Conservation (phyloP, 2,888 invertebrate species). For the Lagria hirta region DNA sequence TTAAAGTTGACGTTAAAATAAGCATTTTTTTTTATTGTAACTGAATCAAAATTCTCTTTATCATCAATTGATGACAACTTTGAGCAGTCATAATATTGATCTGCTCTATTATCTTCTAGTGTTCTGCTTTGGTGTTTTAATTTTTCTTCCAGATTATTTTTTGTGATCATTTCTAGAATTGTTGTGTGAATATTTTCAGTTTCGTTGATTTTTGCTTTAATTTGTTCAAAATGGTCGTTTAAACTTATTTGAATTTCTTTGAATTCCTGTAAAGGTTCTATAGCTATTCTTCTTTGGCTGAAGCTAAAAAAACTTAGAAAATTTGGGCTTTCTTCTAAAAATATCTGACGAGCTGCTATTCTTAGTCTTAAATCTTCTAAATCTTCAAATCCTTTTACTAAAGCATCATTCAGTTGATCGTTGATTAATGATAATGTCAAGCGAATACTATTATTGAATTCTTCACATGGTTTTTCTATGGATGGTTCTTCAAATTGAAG, state of each 20-base stretch:
- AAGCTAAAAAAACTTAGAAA: conserved; percentile 8
- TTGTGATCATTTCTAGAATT: too few relatives aligned
- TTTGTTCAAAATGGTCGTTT: conserved; percentile 19
- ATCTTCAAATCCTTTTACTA: conserved; percentile 7
- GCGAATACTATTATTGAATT: conserved; percentile 12
- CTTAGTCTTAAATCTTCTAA: conserved; percentile 13
- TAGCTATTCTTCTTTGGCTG: conserved; percentile 1
- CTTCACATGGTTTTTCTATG: conserved; percentile 14
- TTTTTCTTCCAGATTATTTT: too few relatives aligned
- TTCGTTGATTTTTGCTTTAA: conserved; percentile 30
- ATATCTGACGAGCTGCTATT: conserved; percentile 11
- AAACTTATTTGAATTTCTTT: conserved; percentile 12
- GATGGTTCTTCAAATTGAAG: conserved; percentile 7
- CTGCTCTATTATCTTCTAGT: too few relatives aligned
- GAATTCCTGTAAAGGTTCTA: conserved; percentile 9
- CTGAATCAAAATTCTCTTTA: too few relatives aligned
- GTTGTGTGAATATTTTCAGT: conserved; percentile 25
- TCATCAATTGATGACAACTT: too few relatives aligned
- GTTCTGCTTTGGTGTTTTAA: too few relatives aligned
- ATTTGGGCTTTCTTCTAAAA: conserved; percentile 13
- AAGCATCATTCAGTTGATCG: conserved; percentile 7
- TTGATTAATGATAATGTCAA: conserved; percentile 6
- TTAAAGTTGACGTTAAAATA: conserved; percentile 1
- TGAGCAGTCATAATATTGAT: too few relatives aligned
- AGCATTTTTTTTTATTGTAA: conserved; percentile 9